These are phyloP conservation scores for Spheniscus humboldti DNA, from an alignment of 2,797 vertebrate genomes.

Conservation along the genomic window DNA sequence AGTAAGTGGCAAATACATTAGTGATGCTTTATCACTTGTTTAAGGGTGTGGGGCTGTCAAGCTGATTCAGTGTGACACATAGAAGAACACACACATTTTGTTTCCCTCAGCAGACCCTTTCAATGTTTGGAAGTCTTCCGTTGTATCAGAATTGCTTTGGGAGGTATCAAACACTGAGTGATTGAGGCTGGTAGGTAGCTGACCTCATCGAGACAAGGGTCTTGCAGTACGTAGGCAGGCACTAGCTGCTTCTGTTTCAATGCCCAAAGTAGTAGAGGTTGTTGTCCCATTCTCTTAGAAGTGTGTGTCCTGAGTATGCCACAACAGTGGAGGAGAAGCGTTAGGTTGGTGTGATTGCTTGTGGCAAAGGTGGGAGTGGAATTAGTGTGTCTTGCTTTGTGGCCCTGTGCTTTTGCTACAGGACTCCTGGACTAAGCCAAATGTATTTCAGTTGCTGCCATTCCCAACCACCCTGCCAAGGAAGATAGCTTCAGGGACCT, in stretches of 20 bases:
- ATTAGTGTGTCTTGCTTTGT: not conserved
- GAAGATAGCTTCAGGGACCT: not conserved
- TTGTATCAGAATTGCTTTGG: not conserved
- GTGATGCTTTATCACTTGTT: slow-evolving; percentile 8
- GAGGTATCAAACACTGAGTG: not conserved
- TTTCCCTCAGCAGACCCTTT: slow-evolving; percentile 31
- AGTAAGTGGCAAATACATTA: not conserved
- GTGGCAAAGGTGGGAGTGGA: not conserved
- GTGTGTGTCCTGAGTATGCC: not conserved
- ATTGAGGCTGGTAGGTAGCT: not conserved
- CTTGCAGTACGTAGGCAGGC: not conserved
- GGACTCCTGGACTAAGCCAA: not conserved
- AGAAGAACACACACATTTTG: not conserved
- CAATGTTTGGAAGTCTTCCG: not conserved
- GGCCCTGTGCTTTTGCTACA: not conserved
- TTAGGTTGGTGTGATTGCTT: not conserved
- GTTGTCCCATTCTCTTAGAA: not conserved
- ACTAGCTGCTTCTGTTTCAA: not conserved
- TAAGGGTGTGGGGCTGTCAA: slow-evolving; percentile 57
- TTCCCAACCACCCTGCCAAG: not conserved
- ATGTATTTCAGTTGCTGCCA: not conserved
- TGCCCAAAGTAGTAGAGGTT: not conserved
- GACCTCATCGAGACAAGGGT: not conserved
- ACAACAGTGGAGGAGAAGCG: not conserved
- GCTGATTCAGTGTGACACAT: slow-evolving; percentile 45